Conservation (phyloP, 1,140 invertebrate genomes). For the Lepidurus packardi region DNA sequence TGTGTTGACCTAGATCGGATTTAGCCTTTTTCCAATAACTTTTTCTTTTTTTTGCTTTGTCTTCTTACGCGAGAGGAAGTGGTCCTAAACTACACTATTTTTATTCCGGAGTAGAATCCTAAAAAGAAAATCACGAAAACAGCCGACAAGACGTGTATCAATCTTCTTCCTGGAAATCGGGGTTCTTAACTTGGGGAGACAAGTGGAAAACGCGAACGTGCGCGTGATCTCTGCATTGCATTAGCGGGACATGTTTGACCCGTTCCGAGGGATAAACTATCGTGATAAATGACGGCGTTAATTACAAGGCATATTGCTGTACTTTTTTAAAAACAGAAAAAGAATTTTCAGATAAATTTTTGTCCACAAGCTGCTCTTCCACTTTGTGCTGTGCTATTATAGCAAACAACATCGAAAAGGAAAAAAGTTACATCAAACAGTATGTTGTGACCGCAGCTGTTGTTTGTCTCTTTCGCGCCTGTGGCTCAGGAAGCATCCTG, state of each 20-base stretch:
- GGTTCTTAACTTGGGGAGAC: background rate
- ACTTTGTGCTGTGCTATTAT: background rate
- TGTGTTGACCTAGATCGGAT: too few relatives aligned
- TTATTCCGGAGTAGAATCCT: background rate
- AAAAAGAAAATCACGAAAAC: background rate
- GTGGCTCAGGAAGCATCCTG: background rate
- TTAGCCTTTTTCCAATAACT: background rate
- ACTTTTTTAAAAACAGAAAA: background rate
- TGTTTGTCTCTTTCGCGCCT: background rate
- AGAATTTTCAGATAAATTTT: background rate
- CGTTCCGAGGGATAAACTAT: background rate
- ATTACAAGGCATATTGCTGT: background rate
- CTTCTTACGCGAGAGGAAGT: background rate
- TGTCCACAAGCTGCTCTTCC: background rate
- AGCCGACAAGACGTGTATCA: background rate
- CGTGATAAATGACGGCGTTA: conserved; percentile 4
- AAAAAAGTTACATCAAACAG: background rate
- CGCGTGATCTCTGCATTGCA: background rate
- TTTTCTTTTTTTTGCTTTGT: background rate
- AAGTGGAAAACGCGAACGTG: conserved; percentile 14
- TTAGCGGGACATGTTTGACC: conserved; percentile 11
- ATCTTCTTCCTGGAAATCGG: background rate
- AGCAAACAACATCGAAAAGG: background rate
- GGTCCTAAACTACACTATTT: background rate
- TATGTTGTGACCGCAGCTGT: conserved; percentile 14